Percentiles rank a stretch among this genome's conserved stretches.
Evolutionary conservation across 2,113 vertebrate genomes (phyloP).

Genomic region (Vulpes ferrilata): DNA sequence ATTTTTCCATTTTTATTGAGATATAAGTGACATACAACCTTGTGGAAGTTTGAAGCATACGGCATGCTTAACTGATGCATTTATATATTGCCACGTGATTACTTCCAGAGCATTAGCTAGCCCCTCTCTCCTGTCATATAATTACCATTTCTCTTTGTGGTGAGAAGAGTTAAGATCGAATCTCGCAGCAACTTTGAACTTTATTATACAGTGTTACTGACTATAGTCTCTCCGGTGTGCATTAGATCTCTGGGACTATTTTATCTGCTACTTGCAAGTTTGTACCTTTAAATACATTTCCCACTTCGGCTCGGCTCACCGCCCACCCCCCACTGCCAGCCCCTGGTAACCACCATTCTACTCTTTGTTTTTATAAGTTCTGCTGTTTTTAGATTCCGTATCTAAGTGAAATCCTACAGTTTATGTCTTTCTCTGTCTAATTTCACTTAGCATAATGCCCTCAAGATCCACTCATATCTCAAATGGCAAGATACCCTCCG

Average conservation of each 20-base stretch:
- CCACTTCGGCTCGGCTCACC: no score
- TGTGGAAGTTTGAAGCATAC: background rate
- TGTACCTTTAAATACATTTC: background rate
- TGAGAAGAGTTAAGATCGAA: background rate
- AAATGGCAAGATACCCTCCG: background rate
- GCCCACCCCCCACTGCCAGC: no score
- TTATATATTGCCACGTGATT: background rate
- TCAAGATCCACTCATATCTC: background rate
- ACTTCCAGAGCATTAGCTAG: rapidly evolving
- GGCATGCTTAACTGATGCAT: background rate
- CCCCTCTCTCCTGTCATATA: background rate
- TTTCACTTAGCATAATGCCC: background rate
- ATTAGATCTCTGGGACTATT: background rate
- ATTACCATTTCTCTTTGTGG: background rate
- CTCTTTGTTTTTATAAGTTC: background rate
- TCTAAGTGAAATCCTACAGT: background rate
- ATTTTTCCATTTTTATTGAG: background rate
- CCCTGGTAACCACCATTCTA: background rate
- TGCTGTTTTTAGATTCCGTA: background rate
- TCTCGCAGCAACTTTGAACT: background rate
- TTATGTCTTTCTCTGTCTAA: background rate
- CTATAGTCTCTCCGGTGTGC: background rate
- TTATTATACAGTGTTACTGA: background rate
- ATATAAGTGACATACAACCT: background rate
- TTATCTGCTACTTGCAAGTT: background rate